These are phyloP conservation scores for Bombus sylvicola DNA, from an alignment of 1,140 invertebrate species.

Conservation along the genomic window DNA sequence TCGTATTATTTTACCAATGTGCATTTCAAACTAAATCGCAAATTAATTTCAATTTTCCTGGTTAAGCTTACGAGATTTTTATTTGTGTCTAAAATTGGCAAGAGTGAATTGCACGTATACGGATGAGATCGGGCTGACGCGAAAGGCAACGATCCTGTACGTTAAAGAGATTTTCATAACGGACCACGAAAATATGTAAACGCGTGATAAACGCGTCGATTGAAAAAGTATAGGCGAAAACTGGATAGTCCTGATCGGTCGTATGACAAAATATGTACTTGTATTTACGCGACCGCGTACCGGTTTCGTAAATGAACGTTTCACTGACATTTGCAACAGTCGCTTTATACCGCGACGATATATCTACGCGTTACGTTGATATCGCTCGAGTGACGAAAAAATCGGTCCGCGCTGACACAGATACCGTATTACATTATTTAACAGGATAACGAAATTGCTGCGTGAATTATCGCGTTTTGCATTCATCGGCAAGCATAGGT, in stretches of 20 bases:
- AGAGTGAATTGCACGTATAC: too few species aligned
- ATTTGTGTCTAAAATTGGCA: neutral
- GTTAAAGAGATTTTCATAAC: conserved; percentile 27
- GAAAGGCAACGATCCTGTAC: neutral
- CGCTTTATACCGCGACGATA: neutral
- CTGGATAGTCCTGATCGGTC: conserved; percentile 39
- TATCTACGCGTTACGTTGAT: neutral
- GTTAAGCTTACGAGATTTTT: neutral
- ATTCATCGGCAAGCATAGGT: neutral
- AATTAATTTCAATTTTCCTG: too few species aligned
- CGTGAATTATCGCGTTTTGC: neutral
- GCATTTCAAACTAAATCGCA: too few species aligned
- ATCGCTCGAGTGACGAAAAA: conserved; percentile 20
- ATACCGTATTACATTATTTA: conserved; percentile 29
- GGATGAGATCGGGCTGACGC: neutral
- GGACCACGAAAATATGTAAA: neutral
- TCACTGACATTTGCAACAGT: conserved; percentile 44
- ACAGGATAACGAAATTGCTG: conserved; percentile 14
- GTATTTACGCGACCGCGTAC: conserved; percentile 18
- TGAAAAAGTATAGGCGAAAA: neutral
- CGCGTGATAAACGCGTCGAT: neutral
- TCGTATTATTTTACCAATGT: too few species aligned
- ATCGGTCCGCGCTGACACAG: neutral
- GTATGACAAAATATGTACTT: neutral
- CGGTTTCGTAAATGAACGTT: conserved; percentile 44